Evolutionary conservation across 1,140 invertebrate genomes (phyloP).

Genomic region (Callitettix versicolor): DNA sequence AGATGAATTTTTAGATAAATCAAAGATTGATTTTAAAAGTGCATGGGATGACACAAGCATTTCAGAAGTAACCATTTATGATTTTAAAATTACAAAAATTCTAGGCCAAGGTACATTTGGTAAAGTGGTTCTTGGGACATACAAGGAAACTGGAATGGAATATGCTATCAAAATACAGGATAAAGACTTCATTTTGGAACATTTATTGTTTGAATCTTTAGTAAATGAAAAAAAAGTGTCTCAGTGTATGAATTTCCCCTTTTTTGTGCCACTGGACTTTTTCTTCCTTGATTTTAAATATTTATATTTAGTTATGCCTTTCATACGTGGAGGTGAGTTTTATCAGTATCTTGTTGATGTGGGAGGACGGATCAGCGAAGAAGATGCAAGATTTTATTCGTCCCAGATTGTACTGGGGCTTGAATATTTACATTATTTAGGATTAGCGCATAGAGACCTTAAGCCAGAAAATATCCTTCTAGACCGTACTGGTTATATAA

Average conservation of each 20-base stretch:
- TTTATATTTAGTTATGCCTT: conserved; percentile 74
- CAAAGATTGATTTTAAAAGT: neutral
- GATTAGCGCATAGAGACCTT: conserved; percentile 84
- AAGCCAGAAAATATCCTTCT: conserved; percentile 96
- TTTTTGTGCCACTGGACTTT: conserved; percentile 70
- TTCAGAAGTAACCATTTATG: conserved; percentile 23
- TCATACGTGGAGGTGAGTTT: conserved; percentile 72
- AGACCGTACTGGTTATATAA: conserved; percentile 60
- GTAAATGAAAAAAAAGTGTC: conserved; percentile 78
- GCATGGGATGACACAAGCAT: neutral
- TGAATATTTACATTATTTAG: conserved; percentile 87
- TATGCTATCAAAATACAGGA: conserved; percentile 89
- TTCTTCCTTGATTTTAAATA: conserved; percentile 80
- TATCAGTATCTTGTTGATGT: conserved; percentile 51
- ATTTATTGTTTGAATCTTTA: conserved; percentile 78
- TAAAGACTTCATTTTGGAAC: conserved; percentile 74
- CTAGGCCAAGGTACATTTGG: conserved; percentile 87
- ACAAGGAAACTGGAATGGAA: conserved; percentile 40
- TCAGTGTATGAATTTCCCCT: conserved; percentile 67
- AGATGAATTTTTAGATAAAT: neutral
- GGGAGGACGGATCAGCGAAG: conserved; percentile 66
- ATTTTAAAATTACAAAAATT: conserved; percentile 52
- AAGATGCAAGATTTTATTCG: conserved; percentile 79
- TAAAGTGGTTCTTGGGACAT: conserved; percentile 70
- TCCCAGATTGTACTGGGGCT: conserved; percentile 84